Evolutionary conservation across 2,888 invertebrate species (phyloP), one percentile per base, ranked within the genome.

Genomic region (Homarus gammarus): DNA sequence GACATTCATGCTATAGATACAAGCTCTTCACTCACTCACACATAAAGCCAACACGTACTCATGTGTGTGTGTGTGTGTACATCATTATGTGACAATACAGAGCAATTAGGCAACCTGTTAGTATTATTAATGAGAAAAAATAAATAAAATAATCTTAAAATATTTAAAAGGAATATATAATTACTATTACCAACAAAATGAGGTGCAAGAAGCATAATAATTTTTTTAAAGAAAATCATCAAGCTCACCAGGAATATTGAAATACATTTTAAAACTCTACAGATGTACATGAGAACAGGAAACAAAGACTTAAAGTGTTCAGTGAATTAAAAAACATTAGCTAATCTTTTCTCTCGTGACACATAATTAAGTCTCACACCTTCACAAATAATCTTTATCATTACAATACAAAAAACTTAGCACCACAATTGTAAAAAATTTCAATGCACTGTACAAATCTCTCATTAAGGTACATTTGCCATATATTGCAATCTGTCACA

Each of bases 21-120:
- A 72, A 15, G 18, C 27, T 38, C 68, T 31, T 33, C 68, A 27
- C n/a, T n/a, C 61, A 61, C 61, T n/a, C n/a, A 72, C 12, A 72
- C 22, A 72, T 22, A 6, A 70, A 70, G 12, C 8, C 36, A 22
- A 72, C 2, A 33, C 27, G 61, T 22, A 38, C 72, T 72, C 68
- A 12, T 33, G 33, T 10, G 72, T 33, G 72, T 33, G 72, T 72
- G 72, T 72, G 72, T 68, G 68, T 68, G 68, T 68, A 22, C 27
- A 3, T 18, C 18, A n/a, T n/a, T 18, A 70, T 31, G 31, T 72
- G 38, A 72, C n/a, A 72, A 40, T 36, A 27, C 22, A 44, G 40
- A 77, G 5, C 22, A 27, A 49, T 77, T 3, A 15, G 49, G 49
- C 15, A 40, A 49, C 15, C 38, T 31, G 77, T 77, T 44, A 40